Base-by-base conservation (phyloP, 2,888 invertebrate genomes). In the Odontothrips loti region DNA sequence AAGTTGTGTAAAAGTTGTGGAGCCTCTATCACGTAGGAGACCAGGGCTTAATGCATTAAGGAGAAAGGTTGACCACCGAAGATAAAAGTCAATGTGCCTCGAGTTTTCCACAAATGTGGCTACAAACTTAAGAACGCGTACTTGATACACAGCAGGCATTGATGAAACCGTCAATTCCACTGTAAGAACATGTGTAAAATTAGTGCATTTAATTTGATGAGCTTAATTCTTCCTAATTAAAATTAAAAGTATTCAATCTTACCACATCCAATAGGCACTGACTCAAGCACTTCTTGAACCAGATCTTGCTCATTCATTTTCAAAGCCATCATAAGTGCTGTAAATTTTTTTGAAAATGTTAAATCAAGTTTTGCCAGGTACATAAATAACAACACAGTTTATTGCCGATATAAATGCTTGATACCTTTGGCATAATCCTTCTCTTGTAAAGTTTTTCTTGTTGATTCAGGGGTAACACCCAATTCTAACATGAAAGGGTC, bases 401-500 rank as follows among this genome's bases (percentile, higher is more conserved):
- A 75, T 81, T 47, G n/a, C 79, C 80, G 63, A 58, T 75, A 68
- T 80, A 79, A 75, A 34, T 79, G 43, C 51, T 80, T n/a, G 15
- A 51, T 85, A 90, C 91, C 91, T 86, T 90, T 90, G 0, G 92
- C 90, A 89, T 92, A 94, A 79, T 93, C 91, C 79, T 89, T 86
- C 1, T 90, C 87, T 0, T 86, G 84, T 0, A 96, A 86, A 0
- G 91, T 89, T 81, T 90, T 88, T 82, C 89, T 89, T 6, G 94
- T 91, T 0, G 92, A 89, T 27, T 89, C 88, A 0, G 97, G 96
- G 0, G 97, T 98, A 1, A 97, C 94, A 63, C 92, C 92, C 8
- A 93, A 88, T 83, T 96, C 95, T 34, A 99, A 89, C 82, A 96
- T 93, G 88, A 95, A 97, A 0, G 99, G 99, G 89, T 98, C 97